These are phyloP conservation scores for Periophthalmus magnuspinnatus DNA, from an alignment of 2,797 vertebrate genomes.

Conservation along the genomic window DNA sequence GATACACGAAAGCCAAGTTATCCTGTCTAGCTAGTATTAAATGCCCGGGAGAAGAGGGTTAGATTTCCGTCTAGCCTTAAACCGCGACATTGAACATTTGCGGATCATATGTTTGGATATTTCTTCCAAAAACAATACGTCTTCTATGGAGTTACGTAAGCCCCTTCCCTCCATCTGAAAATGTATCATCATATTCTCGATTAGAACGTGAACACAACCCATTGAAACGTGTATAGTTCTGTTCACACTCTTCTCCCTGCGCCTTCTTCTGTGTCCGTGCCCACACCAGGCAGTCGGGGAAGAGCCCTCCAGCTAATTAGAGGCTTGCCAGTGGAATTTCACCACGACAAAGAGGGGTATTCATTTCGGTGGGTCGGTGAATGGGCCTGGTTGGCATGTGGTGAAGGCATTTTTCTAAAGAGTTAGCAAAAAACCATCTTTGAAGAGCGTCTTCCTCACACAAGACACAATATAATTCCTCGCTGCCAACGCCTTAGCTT, in stretches of 20 bases:
- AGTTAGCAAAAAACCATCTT: constrained; percentile 51
- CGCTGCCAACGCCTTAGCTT: constrained; percentile 5
- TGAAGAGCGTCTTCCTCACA: constrained; percentile 43
- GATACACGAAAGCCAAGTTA: too few relatives aligned
- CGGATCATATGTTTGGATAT: too few relatives aligned
- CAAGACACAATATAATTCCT: constrained; percentile 17
- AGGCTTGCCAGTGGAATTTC: constrained; percentile 68
- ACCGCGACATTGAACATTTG: too few relatives aligned
- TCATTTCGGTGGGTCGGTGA: constrained; percentile 54
- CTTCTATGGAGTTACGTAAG: too few relatives aligned
- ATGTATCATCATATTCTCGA: too few relatives aligned
- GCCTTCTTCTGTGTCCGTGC: constrained; percentile 24
- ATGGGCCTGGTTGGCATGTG: constrained; percentile 50
- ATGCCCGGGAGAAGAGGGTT: too few relatives aligned
- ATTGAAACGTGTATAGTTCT: constrained; percentile 19
- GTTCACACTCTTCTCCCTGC: constrained; percentile 22
- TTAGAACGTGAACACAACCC: too few relatives aligned
- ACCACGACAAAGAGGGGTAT: constrained; percentile 67
- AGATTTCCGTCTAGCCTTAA: too few relatives aligned
- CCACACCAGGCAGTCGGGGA: constrained; percentile 49
- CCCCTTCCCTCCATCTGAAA: too few relatives aligned
- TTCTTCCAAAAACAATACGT: too few relatives aligned
- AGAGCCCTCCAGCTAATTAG: constrained; percentile 69
- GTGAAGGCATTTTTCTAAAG: constrained; percentile 43
- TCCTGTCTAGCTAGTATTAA: too few relatives aligned